A percentile compares a stretch with the other conserved stretches of the same genome.
Conservation (phyloP, 2,888 invertebrate species). For the Salpingus planirostris region DNA sequence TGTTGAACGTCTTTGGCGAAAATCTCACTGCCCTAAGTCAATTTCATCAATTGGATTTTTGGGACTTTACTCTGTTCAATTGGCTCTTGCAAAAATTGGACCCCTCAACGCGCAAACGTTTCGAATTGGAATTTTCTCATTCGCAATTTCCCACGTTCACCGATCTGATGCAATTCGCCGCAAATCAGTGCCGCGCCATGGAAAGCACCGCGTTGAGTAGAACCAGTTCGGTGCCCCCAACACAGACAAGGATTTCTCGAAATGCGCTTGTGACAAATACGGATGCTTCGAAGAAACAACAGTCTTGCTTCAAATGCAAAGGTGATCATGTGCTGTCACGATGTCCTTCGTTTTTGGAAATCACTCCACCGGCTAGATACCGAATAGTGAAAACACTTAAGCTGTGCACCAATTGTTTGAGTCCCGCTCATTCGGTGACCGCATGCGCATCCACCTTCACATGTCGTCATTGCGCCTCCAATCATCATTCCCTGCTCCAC, state of each 20-base stretch:
- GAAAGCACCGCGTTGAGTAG: neutral
- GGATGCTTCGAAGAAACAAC: no score
- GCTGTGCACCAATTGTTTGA: constrained; percentile 2
- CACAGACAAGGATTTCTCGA: no score
- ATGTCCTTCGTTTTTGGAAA: neutral
- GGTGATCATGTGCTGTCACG: neutral
- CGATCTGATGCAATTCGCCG: neutral
- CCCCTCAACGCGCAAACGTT: constrained; percentile 1
- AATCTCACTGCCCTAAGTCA: constrained; percentile 1
- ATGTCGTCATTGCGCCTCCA: neutral
- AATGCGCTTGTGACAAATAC: no score
- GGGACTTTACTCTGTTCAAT: constrained; percentile 2
- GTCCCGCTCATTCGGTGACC: neutral
- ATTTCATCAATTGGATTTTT: neutral
- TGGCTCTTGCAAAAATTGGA: neutral
- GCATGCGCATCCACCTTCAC: neutral
- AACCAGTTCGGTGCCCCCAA: no score
- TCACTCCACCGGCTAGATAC: neutral
- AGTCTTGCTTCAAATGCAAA: neutral
- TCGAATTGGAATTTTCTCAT: neutral
- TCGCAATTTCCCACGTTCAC: neutral
- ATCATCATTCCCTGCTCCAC: constrained; percentile 1
- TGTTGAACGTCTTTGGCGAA: neutral
- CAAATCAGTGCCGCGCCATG: constrained; percentile 1
- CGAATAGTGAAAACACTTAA: neutral